phyloP scores from a whole-genome alignment of 2,113 vertebrate species.

The Petrocephalus zakoni region DNA sequence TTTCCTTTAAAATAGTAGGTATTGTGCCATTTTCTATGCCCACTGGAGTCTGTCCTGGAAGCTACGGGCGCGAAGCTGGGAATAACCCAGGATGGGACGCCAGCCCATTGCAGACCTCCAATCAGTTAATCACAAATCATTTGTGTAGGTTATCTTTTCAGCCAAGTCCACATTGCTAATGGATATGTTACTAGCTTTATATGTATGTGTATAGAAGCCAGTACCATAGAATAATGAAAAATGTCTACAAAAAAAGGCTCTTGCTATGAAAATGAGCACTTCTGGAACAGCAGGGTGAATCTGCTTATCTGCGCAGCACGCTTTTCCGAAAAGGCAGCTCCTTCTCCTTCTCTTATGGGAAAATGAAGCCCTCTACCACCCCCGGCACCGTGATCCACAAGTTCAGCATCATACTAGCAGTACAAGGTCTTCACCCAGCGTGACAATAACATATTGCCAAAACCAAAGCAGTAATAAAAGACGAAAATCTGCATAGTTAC shows the following conservation, averaged over 20 bases:
- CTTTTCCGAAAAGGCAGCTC: background rate
- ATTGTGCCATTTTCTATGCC: background rate
- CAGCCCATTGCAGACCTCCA: background rate
- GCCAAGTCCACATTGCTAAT: background rate
- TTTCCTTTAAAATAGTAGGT: background rate
- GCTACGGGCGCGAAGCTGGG: background rate
- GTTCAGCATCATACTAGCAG: background rate
- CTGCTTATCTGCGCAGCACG: background rate
- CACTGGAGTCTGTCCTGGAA: background rate
- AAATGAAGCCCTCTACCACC: background rate
- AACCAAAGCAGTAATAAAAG: background rate
- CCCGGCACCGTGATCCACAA: background rate
- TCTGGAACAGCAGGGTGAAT: background rate
- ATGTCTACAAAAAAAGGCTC: background rate
- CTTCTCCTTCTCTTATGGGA: background rate
- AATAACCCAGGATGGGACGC: background rate
- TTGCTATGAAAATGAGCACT: background rate
- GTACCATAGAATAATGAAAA: background rate
- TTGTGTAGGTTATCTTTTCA: too few species aligned
- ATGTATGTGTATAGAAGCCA: background rate
- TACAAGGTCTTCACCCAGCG: background rate
- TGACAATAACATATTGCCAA: background rate
- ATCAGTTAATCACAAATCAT: background rate
- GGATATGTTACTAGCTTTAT: background rate
- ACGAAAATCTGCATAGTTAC: background rate